phyloP scores from a whole-genome alignment of 2,888 invertebrate genomes.

The Sphaeridia pumilis region DNA sequence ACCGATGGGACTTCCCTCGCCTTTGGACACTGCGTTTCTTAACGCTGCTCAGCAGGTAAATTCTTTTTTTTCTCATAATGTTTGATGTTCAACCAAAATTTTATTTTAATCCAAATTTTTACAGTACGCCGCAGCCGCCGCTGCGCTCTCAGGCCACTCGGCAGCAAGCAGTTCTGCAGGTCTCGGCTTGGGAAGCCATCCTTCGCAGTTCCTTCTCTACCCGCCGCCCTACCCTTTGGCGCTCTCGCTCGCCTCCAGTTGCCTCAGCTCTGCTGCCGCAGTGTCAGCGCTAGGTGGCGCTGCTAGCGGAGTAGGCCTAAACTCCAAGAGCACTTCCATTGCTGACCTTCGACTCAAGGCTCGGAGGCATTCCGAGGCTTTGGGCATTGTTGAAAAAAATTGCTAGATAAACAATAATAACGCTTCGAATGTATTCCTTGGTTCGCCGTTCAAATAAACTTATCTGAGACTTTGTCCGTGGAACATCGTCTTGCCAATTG shows the following conservation, averaged over 20 bases:
- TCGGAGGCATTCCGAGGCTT: slow-evolving; percentile 78
- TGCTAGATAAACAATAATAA: too few species aligned
- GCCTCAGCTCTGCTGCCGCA: slow-evolving; percentile 47
- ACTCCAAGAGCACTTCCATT: slow-evolving; percentile 71
- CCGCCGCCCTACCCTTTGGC: slow-evolving; percentile 36
- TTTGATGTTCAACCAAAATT: too few species aligned
- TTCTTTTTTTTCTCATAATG: not conserved
- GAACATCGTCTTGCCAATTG: too few species aligned
- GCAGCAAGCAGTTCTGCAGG: slow-evolving; percentile 36
- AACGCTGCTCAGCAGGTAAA: slow-evolving; percentile 68
- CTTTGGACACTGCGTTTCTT: slow-evolving; percentile 70
- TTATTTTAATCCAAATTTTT: slow-evolving; percentile 27
- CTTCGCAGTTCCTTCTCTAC: slow-evolving; percentile 35
- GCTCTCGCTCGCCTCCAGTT: slow-evolving; percentile 38
- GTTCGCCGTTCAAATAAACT: too few species aligned
- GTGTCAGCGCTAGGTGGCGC: slow-evolving; percentile 44
- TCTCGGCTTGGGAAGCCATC: slow-evolving; percentile 18
- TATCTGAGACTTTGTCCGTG: too few species aligned
- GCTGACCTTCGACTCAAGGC: slow-evolving; percentile 89
- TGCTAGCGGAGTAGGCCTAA: slow-evolving; percentile 36
- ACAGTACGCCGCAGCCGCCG: slow-evolving; percentile 47
- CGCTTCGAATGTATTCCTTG: too few species aligned
- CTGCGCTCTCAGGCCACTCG: slow-evolving; percentile 37
- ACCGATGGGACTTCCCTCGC: slow-evolving; percentile 45
- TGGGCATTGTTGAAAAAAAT: slow-evolving; percentile 45